These are phyloP conservation scores for Gymnocephalus cernua DNA, from an alignment of 2,113 vertebrate species.

Conservation along the genomic window DNA sequence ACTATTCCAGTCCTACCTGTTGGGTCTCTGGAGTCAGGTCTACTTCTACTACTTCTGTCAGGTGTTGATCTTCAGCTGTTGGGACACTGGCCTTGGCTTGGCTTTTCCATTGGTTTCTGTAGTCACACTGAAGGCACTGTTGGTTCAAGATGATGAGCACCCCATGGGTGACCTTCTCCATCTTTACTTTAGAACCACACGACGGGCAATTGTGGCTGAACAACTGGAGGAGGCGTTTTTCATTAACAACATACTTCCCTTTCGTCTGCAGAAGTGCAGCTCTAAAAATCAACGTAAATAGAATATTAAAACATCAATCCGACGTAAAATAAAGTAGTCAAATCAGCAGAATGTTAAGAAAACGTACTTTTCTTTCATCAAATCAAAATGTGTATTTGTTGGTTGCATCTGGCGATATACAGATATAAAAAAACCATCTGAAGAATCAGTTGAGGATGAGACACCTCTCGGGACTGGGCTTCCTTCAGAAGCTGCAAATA, in stretches of 20 bases:
- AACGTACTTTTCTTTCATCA: slow-evolving; percentile 47
- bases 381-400: not conserved
- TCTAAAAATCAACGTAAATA: slow-evolving; percentile 29
- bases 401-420: not conserved
- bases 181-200: slow-evolving; percentile 37
- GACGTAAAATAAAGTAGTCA: too few relatives aligned
- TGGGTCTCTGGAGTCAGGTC: not conserved
- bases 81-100: slow-evolving; percentile 18
- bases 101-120: slow-evolving; percentile 55
- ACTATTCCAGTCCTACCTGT: slow-evolving; percentile 10
- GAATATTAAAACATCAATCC: too few relatives aligned
- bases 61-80: not conserved
- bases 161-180: slow-evolving; percentile 45
- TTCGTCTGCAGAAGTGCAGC: slow-evolving; percentile 17
- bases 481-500: slow-evolving; percentile 3
- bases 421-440: not conserved
- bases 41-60: not conserved
- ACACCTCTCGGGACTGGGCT: not conserved
- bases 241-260: slow-evolving; percentile 47
- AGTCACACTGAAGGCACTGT: slow-evolving; percentile 44
- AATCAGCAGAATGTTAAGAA: not conserved
- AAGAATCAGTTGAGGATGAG: not conserved
- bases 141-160: slow-evolving; percentile 38
- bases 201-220: slow-evolving; percentile 40
- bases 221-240: slow-evolving; percentile 47